Base-by-base conservation (phyloP, 1,140 invertebrate genomes). In the Magallana gigas region DNA sequence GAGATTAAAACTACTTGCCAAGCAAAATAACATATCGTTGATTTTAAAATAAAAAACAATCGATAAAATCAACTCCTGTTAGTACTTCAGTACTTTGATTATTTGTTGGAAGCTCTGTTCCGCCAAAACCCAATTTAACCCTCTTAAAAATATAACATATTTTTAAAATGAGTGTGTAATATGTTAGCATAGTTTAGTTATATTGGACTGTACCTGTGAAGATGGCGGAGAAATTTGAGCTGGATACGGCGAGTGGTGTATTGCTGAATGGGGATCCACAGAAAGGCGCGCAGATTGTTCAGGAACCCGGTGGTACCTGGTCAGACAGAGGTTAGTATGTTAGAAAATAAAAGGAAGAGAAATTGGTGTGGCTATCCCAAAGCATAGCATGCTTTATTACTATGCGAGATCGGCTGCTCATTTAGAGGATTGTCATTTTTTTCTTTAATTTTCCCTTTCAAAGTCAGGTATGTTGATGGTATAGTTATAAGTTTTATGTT, bases 201-300 rank as follows among this genome's bases (percentile, higher is more conserved):
- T 48, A 48, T 48, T 48, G 36, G 36, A 48, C 36, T 48, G 36
- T 95, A 91, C 98, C 96, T 96, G 94, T 99, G 98, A 29, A 99
- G 95, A 95, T 99, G 98, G 59, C 96, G 95, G 93, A 98, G 98
- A 29, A 98, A 94, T 93, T 97, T 93, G 91, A 98, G 96, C 95
- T 99, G 97, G 59, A 99, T 96, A 95, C 98, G 97, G 87, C 97
- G 96, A 9, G 98, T 98, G 1, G 98, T 99, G 92, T 98, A 99
- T 93, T 99, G 98, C 91, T 98, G 97, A 83, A 99, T 97, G 90
- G 96, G 96, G 91, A 99, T 98, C 98, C 98, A 99, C 6, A 99
- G 94, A 93, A 98, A 98, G 2, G 97, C 97, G 60, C 98, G 96
- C 1, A 98, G 90, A 95, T 98, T 99, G 94, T 98, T 99, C 16